Conservation (phyloP, 1,140 invertebrate species). For the Bathynomus jamesi region DNA sequence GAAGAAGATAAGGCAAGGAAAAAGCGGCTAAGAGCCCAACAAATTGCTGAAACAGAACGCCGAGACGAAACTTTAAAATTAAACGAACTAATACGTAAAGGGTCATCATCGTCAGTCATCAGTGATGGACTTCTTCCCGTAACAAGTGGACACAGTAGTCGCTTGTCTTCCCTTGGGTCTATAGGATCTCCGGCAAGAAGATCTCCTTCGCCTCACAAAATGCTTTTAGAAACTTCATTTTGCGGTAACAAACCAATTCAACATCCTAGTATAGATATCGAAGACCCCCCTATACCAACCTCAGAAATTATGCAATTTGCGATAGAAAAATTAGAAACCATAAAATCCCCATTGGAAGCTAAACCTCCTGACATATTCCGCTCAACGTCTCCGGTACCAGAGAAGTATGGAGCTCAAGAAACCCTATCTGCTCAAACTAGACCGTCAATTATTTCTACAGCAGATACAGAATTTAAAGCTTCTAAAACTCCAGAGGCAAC, state of each 20-base stretch:
- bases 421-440: too few relatives aligned
- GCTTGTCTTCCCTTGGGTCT: conserved; percentile 64
- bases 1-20: conserved; percentile 47
- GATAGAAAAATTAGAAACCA: conserved; percentile 28
- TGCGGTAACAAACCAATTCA: conserved; percentile 52
- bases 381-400: conserved; percentile 16
- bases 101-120: conserved; percentile 41
- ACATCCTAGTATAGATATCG: conserved; percentile 46
- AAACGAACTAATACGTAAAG: conserved; percentile 30
- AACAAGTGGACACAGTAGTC: conserved; percentile 69
- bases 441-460: background rate
- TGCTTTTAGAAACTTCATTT: conserved; percentile 78
- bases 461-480: too few relatives aligned
- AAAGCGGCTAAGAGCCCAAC: conserved; percentile 37
- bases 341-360: conserved; percentile 34
- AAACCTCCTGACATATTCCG: conserved; percentile 28
- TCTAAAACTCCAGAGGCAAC: too few relatives aligned
- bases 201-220: conserved; percentile 78
- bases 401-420: too few relatives aligned
- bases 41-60: conserved; percentile 35
- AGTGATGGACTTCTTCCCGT: conserved; percentile 59
- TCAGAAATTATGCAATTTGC: conserved; percentile 37
- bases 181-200: conserved; percentile 49
- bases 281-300: conserved; percentile 44
- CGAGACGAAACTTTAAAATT: conserved; percentile 38